Evolutionary conservation across 2,888 invertebrate species (phyloP), one percentile per base, ranked within the genome.

Genomic region (Cylloceria caligata): DNA sequence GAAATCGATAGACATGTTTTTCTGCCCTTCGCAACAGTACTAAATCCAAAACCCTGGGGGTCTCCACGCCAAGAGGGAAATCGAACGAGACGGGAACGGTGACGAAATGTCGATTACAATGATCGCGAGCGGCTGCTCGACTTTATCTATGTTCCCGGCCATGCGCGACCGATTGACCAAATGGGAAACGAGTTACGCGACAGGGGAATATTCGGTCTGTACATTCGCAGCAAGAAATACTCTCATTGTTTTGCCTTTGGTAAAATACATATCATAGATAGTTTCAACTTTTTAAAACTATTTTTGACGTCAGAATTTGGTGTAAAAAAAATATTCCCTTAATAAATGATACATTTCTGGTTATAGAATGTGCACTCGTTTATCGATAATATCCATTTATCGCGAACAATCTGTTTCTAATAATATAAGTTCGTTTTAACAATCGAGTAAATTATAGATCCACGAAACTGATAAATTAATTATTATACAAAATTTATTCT

Each of bases 61-160:
- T 3, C 11, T 27, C 21, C 11, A 34, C 19, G 49, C 16, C 47
- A 60, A 49, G 19, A 36, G 60, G 19, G 19, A 68, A 60, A 36
- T 45, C 30, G 47, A 52, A 60, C 30, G 47, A 24, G 19, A 16
- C n/a, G 27, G 7, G 42, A n/a, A 42, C 76, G n/a, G 42, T 60
- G 60, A 60, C 16, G 45, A 75, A 68, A 68, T 47, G 47, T 60
- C 68, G 34, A 76, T 68, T 67, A 42, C 76, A 24, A 19, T 30
- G 55, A 57, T 76, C 47, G 34, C 21, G n/a, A 30, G 39, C 57
- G 19, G 13, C 67, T 30, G 34, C 19, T 39, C 47, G 76, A 39
- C 21, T 68, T 76, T 68, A 76, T 76, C 67, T 27, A 47, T 11
- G 47, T 30, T 19, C n/a, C 30, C 3, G 72, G 13, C 30, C 62